Conservation (phyloP, 2,797 vertebrate species). For the Astyanax mexicanus region DNA sequence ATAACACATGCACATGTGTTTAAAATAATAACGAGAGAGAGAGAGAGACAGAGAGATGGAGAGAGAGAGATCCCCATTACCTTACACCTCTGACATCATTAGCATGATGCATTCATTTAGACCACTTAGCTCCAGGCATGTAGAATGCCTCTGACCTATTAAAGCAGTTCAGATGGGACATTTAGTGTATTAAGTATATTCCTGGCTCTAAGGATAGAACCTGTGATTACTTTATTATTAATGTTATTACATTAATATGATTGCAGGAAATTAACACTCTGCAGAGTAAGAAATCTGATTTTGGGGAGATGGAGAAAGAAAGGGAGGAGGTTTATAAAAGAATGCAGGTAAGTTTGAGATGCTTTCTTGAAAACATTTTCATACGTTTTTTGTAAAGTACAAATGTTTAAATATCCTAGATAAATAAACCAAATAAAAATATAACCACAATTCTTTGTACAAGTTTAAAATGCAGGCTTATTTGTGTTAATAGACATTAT, state of each 20-base stretch:
- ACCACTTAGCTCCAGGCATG: not conserved
- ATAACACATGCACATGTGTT: no score
- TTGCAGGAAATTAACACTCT: conserved; percentile 91
- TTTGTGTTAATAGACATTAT: no score
- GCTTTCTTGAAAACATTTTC: no score
- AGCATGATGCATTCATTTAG: not conserved
- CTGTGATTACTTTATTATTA: no score
- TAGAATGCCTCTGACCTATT: not conserved
- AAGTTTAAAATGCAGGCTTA: no score
- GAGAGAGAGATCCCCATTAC: not conserved
- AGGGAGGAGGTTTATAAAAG: conserved; percentile 85
- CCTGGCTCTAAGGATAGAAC: not conserved
- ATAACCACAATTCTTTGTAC: no score
- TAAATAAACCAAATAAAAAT: no score
- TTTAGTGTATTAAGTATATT: not conserved
- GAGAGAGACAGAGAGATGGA: no score
- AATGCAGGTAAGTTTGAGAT: conserved; percentile 88
- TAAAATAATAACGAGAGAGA: no score
- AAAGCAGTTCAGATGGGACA: not conserved
- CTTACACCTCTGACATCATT: not conserved
- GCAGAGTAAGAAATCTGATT: conserved; percentile 83
- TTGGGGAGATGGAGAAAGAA: conserved; percentile 80
- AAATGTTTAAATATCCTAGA: no score
- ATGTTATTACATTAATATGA: not conserved
- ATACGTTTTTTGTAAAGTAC: no score